Evolutionary conservation across 1,140 invertebrate genomes (phyloP).

Genomic region (Drosophila dunni): DNA sequence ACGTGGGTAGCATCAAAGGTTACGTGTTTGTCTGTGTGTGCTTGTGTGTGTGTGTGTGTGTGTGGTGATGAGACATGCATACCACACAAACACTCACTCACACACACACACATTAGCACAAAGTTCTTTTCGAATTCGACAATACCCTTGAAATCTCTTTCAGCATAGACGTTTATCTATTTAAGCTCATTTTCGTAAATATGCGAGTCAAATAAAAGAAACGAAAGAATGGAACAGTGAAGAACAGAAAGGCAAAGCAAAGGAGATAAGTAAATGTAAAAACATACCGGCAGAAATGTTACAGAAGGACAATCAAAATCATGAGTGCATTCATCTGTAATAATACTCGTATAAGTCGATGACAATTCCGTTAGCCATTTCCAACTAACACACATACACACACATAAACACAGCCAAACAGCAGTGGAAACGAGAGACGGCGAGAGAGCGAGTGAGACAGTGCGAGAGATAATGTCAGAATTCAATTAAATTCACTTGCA

Average conservation of each 20-base stretch:
- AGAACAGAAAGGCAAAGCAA: not conserved
- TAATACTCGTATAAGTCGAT: slow-evolving; percentile 25
- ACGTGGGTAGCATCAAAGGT: slow-evolving; percentile 5
- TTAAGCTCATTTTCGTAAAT: slow-evolving; percentile 19
- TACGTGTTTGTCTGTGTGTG: not conserved
- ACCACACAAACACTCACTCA: not conserved
- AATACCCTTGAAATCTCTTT: slow-evolving; percentile 13
- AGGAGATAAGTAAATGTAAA: not conserved
- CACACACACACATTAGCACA: not conserved
- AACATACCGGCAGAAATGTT: slow-evolving; percentile 12
- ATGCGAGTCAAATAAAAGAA: slow-evolving; percentile 6
- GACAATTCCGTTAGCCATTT: slow-evolving; percentile 24
- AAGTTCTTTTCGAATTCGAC: not conserved
- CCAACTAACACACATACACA: not conserved
- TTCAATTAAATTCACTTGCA: slow-evolving; percentile 21
- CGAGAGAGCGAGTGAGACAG: not conserved
- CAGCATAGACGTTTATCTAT: not conserved
- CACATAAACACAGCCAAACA: not conserved
- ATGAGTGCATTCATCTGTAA: slow-evolving; percentile 24
- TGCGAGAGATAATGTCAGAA: slow-evolving; percentile 21
- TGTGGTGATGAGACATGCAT: slow-evolving; percentile 3
- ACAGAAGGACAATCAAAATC: slow-evolving; percentile 22
- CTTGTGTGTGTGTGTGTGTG: not conserved
- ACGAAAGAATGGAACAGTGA: not conserved
- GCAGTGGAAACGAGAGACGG: not conserved